phyloP scores from a whole-genome alignment of 2,113 vertebrate species.

The Asarcornis scutulata region DNA sequence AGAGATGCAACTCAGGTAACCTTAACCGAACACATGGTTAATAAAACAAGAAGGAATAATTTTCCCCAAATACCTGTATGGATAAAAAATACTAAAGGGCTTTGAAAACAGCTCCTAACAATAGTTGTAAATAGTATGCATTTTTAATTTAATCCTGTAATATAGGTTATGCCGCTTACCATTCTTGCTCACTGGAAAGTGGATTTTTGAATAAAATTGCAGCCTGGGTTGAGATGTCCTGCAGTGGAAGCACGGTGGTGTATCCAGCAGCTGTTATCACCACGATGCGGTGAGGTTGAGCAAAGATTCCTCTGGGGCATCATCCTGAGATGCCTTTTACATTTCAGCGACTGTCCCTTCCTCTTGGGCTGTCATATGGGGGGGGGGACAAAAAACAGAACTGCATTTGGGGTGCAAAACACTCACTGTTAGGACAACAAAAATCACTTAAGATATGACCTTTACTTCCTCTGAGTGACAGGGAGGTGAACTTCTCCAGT shows the following conservation, averaged over 20 bases:
- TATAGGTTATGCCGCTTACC: not conserved
- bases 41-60: conserved; percentile 38
- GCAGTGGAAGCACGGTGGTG: not conserved
- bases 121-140: not conserved
- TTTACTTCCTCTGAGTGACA: not conserved
- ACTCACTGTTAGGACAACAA: not conserved
- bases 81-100: conserved; percentile 19
- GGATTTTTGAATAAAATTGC: not conserved
- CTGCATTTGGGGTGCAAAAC: not conserved
- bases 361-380: not conserved
- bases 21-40: conserved; percentile 21
- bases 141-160: not conserved
- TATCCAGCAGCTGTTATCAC: not conserved
- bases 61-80: conserved; percentile 18
- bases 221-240: not conserved
- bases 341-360: not conserved
- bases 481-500: not conserved
- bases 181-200: not conserved
- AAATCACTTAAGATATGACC: not conserved
- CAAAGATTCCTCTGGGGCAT: not conserved
- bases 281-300: not conserved
- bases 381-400: not conserved
- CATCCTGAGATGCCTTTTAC: not conserved
- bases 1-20: conserved; percentile 13
- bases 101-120: not conserved